These are phyloP conservation scores for Tenebrio molitor DNA, from an alignment of 1,140 invertebrate genomes.

Conservation along the genomic window DNA sequence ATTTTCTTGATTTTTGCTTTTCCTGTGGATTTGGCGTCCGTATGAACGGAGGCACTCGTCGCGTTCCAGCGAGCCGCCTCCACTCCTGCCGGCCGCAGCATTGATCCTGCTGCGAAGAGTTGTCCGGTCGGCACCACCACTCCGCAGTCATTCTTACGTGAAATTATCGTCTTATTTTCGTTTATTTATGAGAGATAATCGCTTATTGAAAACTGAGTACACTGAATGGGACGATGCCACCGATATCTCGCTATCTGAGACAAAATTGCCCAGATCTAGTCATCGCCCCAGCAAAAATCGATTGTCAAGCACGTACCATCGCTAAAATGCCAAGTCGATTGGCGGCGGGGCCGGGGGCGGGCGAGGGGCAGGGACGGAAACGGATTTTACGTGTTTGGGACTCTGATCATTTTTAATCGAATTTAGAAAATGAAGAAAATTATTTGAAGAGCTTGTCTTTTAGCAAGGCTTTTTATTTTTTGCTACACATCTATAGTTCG, in stretches of 20 bases:
- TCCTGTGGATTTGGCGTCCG: too few relatives aligned
- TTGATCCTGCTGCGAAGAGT: not conserved
- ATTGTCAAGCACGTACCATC: conserved; percentile 28
- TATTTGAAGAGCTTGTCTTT: too few relatives aligned
- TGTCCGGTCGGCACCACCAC: not conserved
- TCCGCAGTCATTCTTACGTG: conserved; percentile 37
- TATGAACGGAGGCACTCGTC: conserved; percentile 4
- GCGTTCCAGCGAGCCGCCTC: not conserved
- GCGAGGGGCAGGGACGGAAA: too few relatives aligned
- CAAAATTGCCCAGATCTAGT: conserved; percentile 28
- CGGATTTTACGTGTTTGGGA: too few relatives aligned
- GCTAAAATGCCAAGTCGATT: not conserved
- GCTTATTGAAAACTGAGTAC: conserved; percentile 42
- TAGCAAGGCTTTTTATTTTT: too few relatives aligned
- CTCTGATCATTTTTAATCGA: too few relatives aligned
- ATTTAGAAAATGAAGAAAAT: too few relatives aligned
- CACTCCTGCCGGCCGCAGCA: not conserved
- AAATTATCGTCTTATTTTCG: conserved; percentile 44
- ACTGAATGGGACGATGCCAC: conserved; percentile 1
- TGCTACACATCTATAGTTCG: too few relatives aligned
- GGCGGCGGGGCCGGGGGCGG: too few relatives aligned
- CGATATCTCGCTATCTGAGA: conserved; percentile 4
- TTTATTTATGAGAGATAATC: conserved; percentile 44
- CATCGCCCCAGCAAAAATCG: conserved; percentile 12
- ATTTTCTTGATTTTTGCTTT: too few relatives aligned